phyloP scores from a whole-genome alignment of 2,888 invertebrate species.

The Leucophenga montana region DNA sequence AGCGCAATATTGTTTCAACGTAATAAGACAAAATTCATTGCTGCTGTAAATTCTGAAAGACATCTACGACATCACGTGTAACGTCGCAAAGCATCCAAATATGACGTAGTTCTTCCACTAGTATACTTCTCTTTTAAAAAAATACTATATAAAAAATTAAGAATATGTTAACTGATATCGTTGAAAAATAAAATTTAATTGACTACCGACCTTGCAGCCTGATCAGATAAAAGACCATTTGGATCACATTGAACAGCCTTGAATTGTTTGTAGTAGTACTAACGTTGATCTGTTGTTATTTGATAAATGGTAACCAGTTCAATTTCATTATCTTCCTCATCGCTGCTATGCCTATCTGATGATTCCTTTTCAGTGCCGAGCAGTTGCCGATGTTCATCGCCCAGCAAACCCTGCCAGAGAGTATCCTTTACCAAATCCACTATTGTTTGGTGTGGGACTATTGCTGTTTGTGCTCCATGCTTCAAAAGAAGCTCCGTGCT shows the following conservation, averaged over 20 bases:
- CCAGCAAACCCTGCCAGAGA: conserved; percentile 75
- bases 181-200: background rate
- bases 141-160: conserved; percentile 79
- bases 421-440: conserved; percentile 79
- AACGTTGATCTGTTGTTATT: conserved; percentile 91
- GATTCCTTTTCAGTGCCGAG: conserved; percentile 92
- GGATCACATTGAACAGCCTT: conserved; percentile 88
- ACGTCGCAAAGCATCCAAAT: conserved; percentile 98
- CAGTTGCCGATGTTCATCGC: conserved; percentile 82
- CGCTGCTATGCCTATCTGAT: conserved; percentile 90
- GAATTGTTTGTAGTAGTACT: conserved; percentile 95
- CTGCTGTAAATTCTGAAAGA: conserved; percentile 94
- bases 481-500: too few species aligned
- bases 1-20: conserved; percentile 91
- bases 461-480: conserved; percentile 87
- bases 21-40: conserved; percentile 97
- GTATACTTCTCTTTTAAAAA: conserved; percentile 95
- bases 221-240: conserved; percentile 85
- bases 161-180: too few species aligned
- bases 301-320: conserved; percentile 78
- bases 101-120: conserved; percentile 92
- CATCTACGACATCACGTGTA: conserved; percentile 93
- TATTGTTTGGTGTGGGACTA: conserved; percentile 91
- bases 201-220: conserved; percentile 82
- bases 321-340: conserved; percentile 81